phyloP scores from a whole-genome alignment of 2,113 vertebrate genomes.

The Thermophis baileyi region DNA sequence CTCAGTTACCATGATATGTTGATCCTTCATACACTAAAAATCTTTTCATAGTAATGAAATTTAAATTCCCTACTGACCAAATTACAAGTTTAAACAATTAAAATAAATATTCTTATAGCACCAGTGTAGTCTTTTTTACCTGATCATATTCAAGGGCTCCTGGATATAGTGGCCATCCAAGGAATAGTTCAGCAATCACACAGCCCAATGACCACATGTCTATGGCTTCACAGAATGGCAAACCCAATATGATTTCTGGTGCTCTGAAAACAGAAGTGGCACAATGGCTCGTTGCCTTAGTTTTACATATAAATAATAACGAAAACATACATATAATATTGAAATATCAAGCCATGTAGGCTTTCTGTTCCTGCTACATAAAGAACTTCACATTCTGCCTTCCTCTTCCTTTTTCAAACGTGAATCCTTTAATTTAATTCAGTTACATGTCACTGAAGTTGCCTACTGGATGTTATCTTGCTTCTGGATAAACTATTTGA shows the following conservation, averaged over 20 bases:
- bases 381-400: not conserved
- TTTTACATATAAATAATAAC: not conserved
- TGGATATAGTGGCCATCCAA: conserved; percentile 98
- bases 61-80: conserved; percentile 23
- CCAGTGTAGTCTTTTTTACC: conserved; percentile 73
- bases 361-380: not conserved
- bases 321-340: not conserved
- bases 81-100: not conserved
- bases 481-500: not conserved
- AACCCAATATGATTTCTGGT: conserved; percentile 99
- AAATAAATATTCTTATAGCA: not conserved
- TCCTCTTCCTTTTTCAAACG: not conserved
- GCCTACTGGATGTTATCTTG: not conserved
- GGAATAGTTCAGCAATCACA: conserved; percentile 97
- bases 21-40: not conserved
- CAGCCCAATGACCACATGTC: conserved; percentile 99
- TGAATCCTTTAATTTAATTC: not conserved
- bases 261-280: conserved; percentile 79
- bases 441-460: not conserved
- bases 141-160: conserved; percentile 98
- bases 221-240: conserved; percentile 99
- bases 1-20: not conserved
- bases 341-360: not conserved
- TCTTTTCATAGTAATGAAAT: not conserved
- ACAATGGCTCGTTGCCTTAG: conserved; percentile 37